Base-by-base conservation (phyloP, 2,113 vertebrate genomes). In the Lepus timidus region DNA sequence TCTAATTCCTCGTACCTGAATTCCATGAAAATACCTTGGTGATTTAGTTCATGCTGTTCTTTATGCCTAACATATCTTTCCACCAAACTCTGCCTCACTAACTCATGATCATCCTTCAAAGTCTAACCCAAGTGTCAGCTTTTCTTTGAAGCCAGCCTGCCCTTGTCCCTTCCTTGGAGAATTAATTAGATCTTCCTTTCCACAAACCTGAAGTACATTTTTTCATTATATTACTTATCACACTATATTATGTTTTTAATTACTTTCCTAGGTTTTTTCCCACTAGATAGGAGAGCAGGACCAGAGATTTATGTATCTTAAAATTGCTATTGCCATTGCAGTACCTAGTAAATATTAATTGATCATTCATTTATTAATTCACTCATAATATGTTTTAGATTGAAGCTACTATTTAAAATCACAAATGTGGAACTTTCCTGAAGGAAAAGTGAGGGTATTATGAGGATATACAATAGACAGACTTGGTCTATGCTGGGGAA, bases 221-320 rank as follows among this genome's bases (percentile, higher is more conserved):
- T 31, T 78, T 84, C 75, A 89, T 82, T 86, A 80, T 25, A 89
- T 90, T 84, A 90, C 12, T 93, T 68, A 78, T 25, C 58, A 39
- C 14, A 55, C 75, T 92, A 20, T 31, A 75, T 84, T 64, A 51
- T 84, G 29, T 27, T 7, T 93, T 95, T 85, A 79, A 92, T 87
- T 94, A 84, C 90, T 91, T 87, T 20, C 7, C 19, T 92, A 67
- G 16, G 10, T 76, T 93, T 71, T 62, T 85, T 64, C 10, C 62
- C 29, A 85, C 29, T 36, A 86, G 51, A 80, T 52, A 67, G n/a
- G 31, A 55, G 23, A 85, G 25, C 19, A 76, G 33, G 12, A 76
- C 73, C 9, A 8, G 0, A 51, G 25, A 68, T 68, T 93, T 81
- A 76, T 70, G 85, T 94, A 95, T 94, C 64, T 93, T 96, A 87